These are phyloP conservation scores for Lamprologus lemairii DNA, from an alignment of 2,113 vertebrate species.

Conservation along the genomic window DNA sequence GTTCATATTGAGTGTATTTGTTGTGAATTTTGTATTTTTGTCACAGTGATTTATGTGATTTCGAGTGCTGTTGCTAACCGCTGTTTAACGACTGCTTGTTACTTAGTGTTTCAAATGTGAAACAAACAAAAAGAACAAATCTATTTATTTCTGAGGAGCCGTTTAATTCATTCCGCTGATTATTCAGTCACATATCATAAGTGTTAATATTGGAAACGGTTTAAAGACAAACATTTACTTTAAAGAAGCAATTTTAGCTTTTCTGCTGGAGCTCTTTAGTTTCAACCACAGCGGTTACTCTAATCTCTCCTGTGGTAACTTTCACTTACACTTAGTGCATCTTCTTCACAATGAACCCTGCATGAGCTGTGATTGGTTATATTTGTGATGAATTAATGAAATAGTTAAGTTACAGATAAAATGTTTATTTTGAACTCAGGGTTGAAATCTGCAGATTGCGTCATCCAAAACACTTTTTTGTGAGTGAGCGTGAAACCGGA, in stretches of 20 bases:
- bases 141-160: neutral
- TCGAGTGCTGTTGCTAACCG: neutral
- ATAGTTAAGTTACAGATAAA: neutral
- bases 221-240: neutral
- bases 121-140: neutral
- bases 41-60: neutral
- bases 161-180: neutral
- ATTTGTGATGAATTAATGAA: neutral
- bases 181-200: rapidly evolving
- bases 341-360: neutral
- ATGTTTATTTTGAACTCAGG: neutral
- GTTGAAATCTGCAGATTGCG: neutral
- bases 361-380: neutral
- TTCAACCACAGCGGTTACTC: neutral
- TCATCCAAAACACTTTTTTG: neutral
- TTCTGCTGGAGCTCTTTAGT: neutral
- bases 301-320: neutral
- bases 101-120: neutral
- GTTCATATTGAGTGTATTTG: neutral
- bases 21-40: neutral
- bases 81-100: neutral
- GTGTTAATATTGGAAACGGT: neutral
- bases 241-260: neutral
- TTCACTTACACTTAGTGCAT: neutral
- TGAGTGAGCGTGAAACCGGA: neutral